Evolutionary conservation across 2,797 vertebrate genomes (phyloP).

Genomic region (Sebastes paucispinis): DNA sequence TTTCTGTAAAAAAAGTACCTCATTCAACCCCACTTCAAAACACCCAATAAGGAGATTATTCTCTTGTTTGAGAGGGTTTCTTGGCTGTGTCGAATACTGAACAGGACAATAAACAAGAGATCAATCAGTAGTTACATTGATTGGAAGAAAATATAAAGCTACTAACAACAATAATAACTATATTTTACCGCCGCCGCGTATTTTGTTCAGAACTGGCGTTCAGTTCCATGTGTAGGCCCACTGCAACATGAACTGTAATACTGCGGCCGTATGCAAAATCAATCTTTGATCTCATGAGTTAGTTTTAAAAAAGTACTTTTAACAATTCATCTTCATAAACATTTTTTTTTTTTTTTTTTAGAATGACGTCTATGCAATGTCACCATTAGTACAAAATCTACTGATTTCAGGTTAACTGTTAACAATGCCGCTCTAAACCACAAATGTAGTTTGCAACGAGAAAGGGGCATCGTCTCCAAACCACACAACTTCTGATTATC

Average conservation of each 20-base stretch:
- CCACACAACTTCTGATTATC: conserved; percentile 67
- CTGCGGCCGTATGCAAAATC: conserved; percentile 50
- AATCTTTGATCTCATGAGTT: conserved; percentile 64
- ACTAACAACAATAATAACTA: conserved; percentile 66
- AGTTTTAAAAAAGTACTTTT: conserved; percentile 45
- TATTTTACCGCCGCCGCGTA: conserved; percentile 31
- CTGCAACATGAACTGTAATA: conserved; percentile 56
- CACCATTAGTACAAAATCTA: conserved; percentile 71
- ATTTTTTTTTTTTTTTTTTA: conserved; percentile 35
- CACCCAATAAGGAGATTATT: background rate
- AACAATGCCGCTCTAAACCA: conserved; percentile 41
- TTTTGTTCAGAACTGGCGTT: conserved; percentile 48
- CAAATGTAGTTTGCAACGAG: conserved; percentile 49
- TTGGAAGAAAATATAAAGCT: conserved; percentile 68
- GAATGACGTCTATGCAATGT: conserved; percentile 59
- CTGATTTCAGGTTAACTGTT: conserved; percentile 59
- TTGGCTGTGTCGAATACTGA: conserved; percentile 55
- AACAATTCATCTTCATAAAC: conserved; percentile 60
- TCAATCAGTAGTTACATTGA: conserved; percentile 77
- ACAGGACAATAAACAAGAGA: conserved; percentile 54
- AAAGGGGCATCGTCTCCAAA: conserved; percentile 52
- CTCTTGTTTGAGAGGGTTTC: conserved; percentile 7
- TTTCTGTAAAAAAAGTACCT: too few species aligned
- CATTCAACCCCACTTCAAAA: too few species aligned
- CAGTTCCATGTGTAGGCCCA: conserved; percentile 14